Evolutionary conservation across 1,140 invertebrate genomes (phyloP).

Genomic region (Oedothorax gibbosus): DNA sequence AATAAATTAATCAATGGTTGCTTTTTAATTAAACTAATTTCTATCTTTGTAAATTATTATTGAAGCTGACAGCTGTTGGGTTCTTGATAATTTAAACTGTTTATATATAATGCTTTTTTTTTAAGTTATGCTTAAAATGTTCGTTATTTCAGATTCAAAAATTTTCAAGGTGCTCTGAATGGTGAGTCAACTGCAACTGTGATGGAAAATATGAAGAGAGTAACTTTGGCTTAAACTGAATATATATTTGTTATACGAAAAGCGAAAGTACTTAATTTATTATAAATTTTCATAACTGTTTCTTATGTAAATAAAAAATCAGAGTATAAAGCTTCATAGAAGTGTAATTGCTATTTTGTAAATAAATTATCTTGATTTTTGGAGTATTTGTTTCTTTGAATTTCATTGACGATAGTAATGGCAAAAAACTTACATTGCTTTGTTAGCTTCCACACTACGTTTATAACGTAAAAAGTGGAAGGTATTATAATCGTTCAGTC

Average conservation of each 20-base stretch:
- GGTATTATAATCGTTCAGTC: too few species aligned
- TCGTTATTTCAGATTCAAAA: constrained; percentile 28
- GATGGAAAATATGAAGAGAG: constrained; percentile 13
- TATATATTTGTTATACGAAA: neutral
- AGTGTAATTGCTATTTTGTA: neutral
- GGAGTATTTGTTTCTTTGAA: neutral
- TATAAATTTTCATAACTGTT: neutral
- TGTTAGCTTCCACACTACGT: neutral
- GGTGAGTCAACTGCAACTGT: neutral
- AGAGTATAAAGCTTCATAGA: neutral
- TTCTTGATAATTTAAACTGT: too few species aligned
- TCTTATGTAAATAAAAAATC: neutral
- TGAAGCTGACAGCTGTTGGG: too few species aligned
- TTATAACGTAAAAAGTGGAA: too few species aligned
- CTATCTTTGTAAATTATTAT: too few species aligned
- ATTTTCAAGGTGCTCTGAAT: constrained; percentile 3
- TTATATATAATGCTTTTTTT: too few species aligned
- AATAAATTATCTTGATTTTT: neutral
- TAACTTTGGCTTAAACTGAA: constrained; percentile 23
- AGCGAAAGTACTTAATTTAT: neutral
- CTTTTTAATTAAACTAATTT: too few species aligned
- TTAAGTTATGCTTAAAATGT: too few species aligned
- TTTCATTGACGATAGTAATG: neutral
- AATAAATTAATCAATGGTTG: too few species aligned
- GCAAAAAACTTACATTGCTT: neutral